A percentile compares a stretch with the other conserved stretches of the same genome.
phyloP scores from a whole-genome alignment of 2,888 invertebrate genomes.

The Antitype chi region DNA sequence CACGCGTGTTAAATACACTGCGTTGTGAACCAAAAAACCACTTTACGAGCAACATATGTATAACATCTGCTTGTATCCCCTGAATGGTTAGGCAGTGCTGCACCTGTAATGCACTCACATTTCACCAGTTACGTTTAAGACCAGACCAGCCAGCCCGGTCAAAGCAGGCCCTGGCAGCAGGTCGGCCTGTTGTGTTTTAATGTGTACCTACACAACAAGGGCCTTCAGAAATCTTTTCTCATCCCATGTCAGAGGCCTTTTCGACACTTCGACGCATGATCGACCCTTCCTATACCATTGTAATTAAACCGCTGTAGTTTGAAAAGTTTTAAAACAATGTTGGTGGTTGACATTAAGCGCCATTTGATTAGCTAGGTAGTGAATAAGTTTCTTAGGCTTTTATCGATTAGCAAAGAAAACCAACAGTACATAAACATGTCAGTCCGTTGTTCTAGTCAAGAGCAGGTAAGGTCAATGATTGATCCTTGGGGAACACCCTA shows the following conservation, averaged over 20 bases:
- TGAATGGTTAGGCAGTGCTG: too few relatives aligned
- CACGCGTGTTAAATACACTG: neutral
- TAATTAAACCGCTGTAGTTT: neutral
- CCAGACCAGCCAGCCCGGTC: neutral
- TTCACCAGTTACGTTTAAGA: neutral
- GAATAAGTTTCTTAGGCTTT: neutral
- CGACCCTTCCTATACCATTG: neutral
- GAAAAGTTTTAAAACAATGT: neutral
- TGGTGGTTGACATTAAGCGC: neutral
- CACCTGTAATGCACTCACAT: too few relatives aligned
- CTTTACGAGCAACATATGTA: neutral
- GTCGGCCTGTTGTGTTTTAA: neutral
- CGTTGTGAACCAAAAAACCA: neutral
- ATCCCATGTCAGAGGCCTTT: neutral
- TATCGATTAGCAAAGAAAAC: slow-evolving; percentile 6
- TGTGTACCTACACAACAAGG: neutral
- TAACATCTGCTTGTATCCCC: too few relatives aligned
- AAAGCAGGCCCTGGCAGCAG: neutral
- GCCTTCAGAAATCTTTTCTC: neutral
- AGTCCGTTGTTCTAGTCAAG: neutral
- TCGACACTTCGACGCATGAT: neutral
- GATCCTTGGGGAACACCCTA: slow-evolving; percentile 22
- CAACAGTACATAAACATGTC: neutral
- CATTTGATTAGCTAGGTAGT: neutral
- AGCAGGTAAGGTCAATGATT: slow-evolving; percentile 15